Evolutionary conservation across 2,888 invertebrate species (phyloP).

Genomic region (Netelia inedita): DNA sequence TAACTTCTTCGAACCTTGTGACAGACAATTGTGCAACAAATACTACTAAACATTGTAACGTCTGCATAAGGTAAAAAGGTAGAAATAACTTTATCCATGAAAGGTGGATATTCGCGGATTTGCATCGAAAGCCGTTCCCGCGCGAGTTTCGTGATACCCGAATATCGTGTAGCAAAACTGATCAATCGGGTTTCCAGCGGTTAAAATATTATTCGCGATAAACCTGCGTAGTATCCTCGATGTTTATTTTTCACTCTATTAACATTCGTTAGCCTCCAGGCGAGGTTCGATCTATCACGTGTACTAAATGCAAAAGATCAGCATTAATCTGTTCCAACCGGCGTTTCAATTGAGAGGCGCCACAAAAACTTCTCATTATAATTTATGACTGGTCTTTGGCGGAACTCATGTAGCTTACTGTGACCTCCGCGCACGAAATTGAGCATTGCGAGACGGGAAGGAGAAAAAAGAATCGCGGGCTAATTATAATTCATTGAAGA

Average conservation of each 20-base stretch:
- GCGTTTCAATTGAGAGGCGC: constrained; percentile 5
- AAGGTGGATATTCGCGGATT: background rate
- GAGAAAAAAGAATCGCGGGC: constrained; percentile 25
- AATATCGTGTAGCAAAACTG: background rate
- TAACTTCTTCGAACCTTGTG: constrained; percentile 88
- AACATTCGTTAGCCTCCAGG: background rate
- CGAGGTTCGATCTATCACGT: background rate
- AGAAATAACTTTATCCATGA: background rate
- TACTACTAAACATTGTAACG: background rate
- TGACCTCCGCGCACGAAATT: constrained; percentile 9
- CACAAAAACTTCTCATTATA: background rate
- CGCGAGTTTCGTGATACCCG: background rate
- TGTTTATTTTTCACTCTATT: constrained; percentile 3
- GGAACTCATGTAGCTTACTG: background rate
- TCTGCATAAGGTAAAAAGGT: background rate
- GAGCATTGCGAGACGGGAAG: constrained; percentile 9
- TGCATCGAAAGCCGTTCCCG: background rate
- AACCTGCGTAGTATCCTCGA: background rate
- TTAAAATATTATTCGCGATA: constrained; percentile 2
- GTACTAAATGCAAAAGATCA: background rate
- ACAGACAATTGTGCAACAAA: background rate
- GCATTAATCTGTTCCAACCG: background rate
- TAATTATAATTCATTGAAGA: constrained; percentile 17
- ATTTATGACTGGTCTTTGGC: background rate
- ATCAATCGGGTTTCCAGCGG: background rate